Conservation (phyloP, 2,797 vertebrate genomes). For the Cyprinella venusta region DNA sequence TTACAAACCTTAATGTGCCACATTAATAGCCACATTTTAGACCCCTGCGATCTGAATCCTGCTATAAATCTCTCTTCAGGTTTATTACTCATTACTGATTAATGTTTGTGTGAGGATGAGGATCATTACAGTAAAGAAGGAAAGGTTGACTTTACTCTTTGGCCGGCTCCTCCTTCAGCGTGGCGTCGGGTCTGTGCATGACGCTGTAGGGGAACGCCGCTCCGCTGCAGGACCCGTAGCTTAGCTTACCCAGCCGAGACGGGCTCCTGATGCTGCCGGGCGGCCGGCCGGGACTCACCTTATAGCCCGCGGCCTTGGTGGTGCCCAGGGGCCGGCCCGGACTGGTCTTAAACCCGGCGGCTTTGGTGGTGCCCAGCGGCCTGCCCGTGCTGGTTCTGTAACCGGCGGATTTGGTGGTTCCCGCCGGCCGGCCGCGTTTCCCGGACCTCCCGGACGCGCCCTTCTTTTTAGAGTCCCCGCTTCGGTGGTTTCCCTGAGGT, state of each 20-base stretch:
- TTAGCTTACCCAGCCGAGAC: constrained; percentile 92
- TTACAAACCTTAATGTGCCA: too few species aligned
- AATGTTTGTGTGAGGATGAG: background rate
- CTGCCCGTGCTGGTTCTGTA: constrained; percentile 98
- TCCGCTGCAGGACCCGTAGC: constrained; percentile 86
- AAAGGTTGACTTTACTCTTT: constrained; percentile 75
- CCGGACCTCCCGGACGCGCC: constrained; percentile 89
- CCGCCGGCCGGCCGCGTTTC: constrained; percentile 90
- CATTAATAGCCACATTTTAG: too few species aligned
- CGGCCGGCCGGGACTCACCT: constrained; percentile 96
- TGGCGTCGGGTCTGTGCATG: constrained; percentile 88
- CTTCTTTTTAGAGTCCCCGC: constrained; percentile 92
- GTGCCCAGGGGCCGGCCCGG: constrained; percentile 95
- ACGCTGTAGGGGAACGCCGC: constrained; percentile 92
- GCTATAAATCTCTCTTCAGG: background rate
- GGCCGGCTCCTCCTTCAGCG: constrained; percentile 86
- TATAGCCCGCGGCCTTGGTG: constrained; percentile 96
- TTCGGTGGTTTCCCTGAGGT: constrained; percentile 81
- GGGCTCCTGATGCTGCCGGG: constrained; percentile 98
- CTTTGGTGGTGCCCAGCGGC: constrained; percentile 96
- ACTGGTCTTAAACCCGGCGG: constrained; percentile 98
- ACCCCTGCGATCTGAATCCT: background rate
- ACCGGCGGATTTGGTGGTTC: constrained; percentile 96
- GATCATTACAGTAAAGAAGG: background rate
- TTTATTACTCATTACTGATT: background rate